phyloP scores from a whole-genome alignment of 2,888 invertebrate genomes.

The Athrips mouffetella region DNA sequence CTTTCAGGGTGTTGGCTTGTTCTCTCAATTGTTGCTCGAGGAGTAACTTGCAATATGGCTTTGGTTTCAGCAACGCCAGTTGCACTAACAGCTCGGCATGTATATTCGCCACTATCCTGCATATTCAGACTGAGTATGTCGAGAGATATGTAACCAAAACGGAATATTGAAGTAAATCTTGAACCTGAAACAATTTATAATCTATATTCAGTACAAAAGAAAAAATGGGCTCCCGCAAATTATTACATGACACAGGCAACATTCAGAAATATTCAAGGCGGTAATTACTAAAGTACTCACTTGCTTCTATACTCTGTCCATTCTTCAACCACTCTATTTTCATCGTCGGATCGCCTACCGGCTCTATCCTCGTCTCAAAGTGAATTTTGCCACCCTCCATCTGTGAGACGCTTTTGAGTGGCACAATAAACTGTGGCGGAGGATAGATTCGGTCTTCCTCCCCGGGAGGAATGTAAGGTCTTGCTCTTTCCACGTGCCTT shows the following conservation, averaged over 20 bases:
- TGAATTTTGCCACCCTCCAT: slow-evolving; percentile 95
- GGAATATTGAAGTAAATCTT: slow-evolving; percentile 95
- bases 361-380: slow-evolving; percentile 98
- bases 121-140: slow-evolving; percentile 91
- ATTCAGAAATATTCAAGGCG: no score
- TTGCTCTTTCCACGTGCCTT: slow-evolving; percentile 93
- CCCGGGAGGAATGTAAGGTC: slow-evolving; percentile 86
- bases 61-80: slow-evolving; percentile 92
- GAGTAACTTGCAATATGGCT: slow-evolving; percentile 88
- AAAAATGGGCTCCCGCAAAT: no score
- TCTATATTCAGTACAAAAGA: background rate
- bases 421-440: slow-evolving; percentile 94
- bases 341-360: slow-evolving; percentile 97
- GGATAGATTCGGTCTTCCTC: slow-evolving; percentile 94
- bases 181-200: slow-evolving; percentile 83
- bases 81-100: slow-evolving; percentile 91
- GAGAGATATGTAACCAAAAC: slow-evolving; percentile 98
- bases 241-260: no score
- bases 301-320: slow-evolving; percentile 93
- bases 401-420: slow-evolving; percentile 88
- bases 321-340: slow-evolving; percentile 97
- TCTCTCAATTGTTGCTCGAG: slow-evolving; percentile 90
- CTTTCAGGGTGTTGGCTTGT: slow-evolving; percentile 94
- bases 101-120: slow-evolving; percentile 93
- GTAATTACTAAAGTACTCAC: no score